phyloP scores from a whole-genome alignment of 2,888 invertebrate species.

The Heliconius ethilla region DNA sequence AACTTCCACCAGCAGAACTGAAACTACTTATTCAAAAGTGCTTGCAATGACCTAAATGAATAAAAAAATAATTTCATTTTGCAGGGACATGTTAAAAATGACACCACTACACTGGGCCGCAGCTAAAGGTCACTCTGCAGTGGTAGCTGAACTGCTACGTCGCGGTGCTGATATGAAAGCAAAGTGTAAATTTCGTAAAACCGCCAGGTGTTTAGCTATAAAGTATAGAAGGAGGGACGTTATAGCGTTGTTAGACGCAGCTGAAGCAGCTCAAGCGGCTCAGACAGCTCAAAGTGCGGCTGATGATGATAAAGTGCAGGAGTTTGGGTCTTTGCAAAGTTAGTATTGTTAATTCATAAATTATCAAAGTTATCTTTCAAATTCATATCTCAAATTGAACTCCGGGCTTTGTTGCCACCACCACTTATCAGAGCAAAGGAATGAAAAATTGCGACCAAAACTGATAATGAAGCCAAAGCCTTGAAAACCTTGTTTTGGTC shows the following conservation, averaged over 20 bases:
- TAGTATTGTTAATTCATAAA: slow-evolving; percentile 19
- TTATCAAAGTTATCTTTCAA: too few species aligned
- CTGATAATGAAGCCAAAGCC: too few species aligned
- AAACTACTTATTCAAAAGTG: too few species aligned
- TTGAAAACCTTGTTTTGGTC: too few species aligned
- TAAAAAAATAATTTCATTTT: too few species aligned
- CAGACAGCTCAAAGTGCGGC: not conserved
- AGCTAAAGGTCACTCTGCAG: slow-evolving; percentile 86
- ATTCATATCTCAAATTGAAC: too few species aligned
- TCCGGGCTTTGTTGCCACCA: too few species aligned
- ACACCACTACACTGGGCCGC: slow-evolving; percentile 97
- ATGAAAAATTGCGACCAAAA: too few species aligned
- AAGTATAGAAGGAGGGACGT: slow-evolving; percentile 44
- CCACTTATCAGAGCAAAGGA: too few species aligned
- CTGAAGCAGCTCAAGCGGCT: slow-evolving; percentile 29
- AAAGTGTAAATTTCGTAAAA: slow-evolving; percentile 65
- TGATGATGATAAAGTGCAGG: not conserved
- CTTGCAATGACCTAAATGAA: too few species aligned
- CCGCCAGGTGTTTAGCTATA: slow-evolving; percentile 58
- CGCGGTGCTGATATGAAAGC: slow-evolving; percentile 87
- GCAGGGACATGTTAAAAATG: slow-evolving; percentile 79
- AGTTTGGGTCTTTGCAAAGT: slow-evolving; percentile 52
- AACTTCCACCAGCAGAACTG: too few species aligned
- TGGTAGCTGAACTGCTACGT: slow-evolving; percentile 85
- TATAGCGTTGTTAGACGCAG: slow-evolving; percentile 50